Conservation (phyloP, 2,797 vertebrate genomes). For the Heterohyrax brucei region DNA sequence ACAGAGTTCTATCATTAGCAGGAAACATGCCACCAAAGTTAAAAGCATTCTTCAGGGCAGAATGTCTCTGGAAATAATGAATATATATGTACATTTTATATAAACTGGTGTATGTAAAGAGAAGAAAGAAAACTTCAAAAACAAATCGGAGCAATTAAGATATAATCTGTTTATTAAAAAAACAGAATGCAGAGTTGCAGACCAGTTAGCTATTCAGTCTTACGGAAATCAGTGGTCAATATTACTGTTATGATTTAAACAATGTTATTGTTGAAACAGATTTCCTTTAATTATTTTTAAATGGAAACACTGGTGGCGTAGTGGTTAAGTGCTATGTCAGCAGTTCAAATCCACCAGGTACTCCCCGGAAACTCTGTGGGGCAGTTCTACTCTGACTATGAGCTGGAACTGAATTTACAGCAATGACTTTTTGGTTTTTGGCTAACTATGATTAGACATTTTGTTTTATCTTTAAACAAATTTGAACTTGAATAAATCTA, state of each 20-base stretch:
- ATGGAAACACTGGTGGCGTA: too few species aligned
- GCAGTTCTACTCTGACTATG: too few species aligned
- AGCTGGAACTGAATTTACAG: too few species aligned
- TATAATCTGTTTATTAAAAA: constrained; percentile 19
- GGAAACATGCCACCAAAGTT: background rate
- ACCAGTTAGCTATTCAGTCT: background rate
- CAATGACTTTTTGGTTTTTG: too few species aligned
- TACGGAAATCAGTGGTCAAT: background rate
- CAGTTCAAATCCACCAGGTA: too few species aligned
- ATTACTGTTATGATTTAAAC: background rate
- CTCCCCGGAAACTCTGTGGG: too few species aligned
- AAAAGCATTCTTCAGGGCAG: background rate
- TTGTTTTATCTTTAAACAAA: constrained; percentile 55
- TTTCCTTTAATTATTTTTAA: background rate
- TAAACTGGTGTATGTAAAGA: constrained; percentile 23
- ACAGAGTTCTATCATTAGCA: background rate
- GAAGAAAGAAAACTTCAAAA: constrained; percentile 58
- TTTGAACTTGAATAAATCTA: background rate
- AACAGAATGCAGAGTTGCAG: background rate
- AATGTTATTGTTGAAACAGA: constrained; percentile 27
- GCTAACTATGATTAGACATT: constrained; percentile 32
- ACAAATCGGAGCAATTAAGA: constrained; percentile 30
- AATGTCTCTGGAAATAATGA: constrained; percentile 27
- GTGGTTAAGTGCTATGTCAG: too few species aligned
- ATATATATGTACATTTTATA: background rate